Base-by-base conservation (phyloP, 2,113 vertebrate species). In the Macquaria australasica region DNA sequence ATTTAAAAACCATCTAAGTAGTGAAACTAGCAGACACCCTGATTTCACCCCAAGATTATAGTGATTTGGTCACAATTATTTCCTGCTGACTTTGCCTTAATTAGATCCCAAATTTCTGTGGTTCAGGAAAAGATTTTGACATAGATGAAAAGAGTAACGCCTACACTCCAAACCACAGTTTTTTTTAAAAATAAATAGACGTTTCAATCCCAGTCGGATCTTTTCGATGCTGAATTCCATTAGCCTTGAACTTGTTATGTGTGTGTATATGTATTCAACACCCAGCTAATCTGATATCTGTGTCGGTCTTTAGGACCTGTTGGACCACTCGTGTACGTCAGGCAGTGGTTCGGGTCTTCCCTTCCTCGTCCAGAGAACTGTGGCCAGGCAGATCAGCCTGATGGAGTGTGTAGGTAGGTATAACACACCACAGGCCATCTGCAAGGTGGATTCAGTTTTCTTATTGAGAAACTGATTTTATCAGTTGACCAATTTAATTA, bases 291-390 rank as follows among this genome's bases (percentile, higher is more conserved):
- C 16, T 71, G 20, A 59, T 84, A 71, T 77, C 79, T 85, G 85
- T 92, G 8, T 92, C 68, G 93, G 55, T 85, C 60, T 73, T 18
- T 87, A 99, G 98, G 98, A 99, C 83, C 89, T 99, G 83, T 50
- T 99, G 96, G 97, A 98, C 94, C 98, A 99, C 93, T 97, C 98
- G 0, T 99, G 98, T 83, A 99, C 98, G 0, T 99, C 98, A 51
- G 98, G 98, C 79, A 99, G 98, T 45, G 98, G 98, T 45, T 99
- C 98, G 58, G 98, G 98, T 4, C 97, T 99, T 81, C 98, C 98
- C 25, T 99, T 99, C 94, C 94, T 99, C 75, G 98, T 99, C 75
- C 98, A 99, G 84, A 98, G 98, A 84, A 99, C 98, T 0, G 98
- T 99, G 87, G 98, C 98, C 83, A 96, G 98, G 45, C 98, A 99